These are phyloP conservation scores for Andrena cerasifolii DNA, from an alignment of 1,140 invertebrate genomes.

Conservation along the genomic window DNA sequence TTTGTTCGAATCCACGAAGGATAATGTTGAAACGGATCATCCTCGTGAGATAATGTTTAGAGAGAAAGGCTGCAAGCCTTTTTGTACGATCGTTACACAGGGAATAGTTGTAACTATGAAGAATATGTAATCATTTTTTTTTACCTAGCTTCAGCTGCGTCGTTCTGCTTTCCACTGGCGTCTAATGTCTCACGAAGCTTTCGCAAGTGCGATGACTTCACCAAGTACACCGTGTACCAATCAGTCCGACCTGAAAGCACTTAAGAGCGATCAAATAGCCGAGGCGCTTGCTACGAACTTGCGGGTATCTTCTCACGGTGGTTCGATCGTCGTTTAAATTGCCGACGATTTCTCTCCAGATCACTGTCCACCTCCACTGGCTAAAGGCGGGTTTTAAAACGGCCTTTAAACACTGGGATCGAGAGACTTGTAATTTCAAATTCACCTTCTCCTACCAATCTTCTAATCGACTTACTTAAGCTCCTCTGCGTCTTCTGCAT, in stretches of 20 bases:
- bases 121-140: not conserved
- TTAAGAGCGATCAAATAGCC: constrained; percentile 31
- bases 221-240: constrained; percentile 3
- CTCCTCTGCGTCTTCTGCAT: no score
- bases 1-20: no score
- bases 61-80: no score
- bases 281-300: constrained; percentile 31
- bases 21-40: no score
- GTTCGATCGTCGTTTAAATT: constrained; percentile 33
- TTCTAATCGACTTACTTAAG: no score
- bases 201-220: constrained; percentile 31
- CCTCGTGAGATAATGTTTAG: no score
- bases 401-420: no score
- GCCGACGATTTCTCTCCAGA: constrained; percentile 35
- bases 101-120: not conserved
- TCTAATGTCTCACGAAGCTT: constrained; percentile 21
- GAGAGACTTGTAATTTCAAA: no score
- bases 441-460: no score
- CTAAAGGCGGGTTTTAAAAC: no score
- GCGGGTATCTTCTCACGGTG: constrained; percentile 59
- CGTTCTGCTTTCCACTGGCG: not conserved
- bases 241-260: constrained; percentile 28
- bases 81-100: not conserved
- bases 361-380: constrained; percentile 3
- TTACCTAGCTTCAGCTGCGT: not conserved